Conservation (phyloP, 2,888 invertebrate species). For the Chymomyza caudatula region DNA sequence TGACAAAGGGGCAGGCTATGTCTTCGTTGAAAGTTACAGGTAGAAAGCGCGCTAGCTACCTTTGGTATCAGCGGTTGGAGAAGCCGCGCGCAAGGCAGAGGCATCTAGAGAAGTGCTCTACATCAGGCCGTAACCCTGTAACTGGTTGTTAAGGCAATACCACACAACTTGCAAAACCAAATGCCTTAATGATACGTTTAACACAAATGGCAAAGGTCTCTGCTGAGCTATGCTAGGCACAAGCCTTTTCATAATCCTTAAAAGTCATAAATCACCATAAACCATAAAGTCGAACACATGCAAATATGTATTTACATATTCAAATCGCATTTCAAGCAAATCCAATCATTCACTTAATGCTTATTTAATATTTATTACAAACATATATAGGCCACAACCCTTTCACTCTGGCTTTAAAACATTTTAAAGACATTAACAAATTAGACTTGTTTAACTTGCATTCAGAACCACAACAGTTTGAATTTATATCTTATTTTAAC, state of each 20-base stretch:
- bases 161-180: too few relatives aligned
- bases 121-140: too few relatives aligned
- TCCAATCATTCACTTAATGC: background rate
- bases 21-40: too few relatives aligned
- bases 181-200: too few relatives aligned
- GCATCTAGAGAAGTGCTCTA: too few relatives aligned
- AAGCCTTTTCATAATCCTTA: background rate
- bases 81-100: too few relatives aligned
- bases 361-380: background rate
- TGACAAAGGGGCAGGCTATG: too few relatives aligned
- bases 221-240: background rate
- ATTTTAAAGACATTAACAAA: background rate
- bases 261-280: background rate
- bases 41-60: too few relatives aligned
- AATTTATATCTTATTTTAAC: background rate
- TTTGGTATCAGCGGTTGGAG: too few relatives aligned
- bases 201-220: too few relatives aligned
- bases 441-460: background rate
- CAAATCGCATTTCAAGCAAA: background rate
- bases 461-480: background rate
- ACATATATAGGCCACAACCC: background rate
- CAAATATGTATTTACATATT: background rate
- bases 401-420: background rate
- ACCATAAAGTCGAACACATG: background rate
- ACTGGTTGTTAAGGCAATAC: too few relatives aligned